Percentiles rank a stretch among this genome's conserved stretches.
These are phyloP conservation scores for Zingel zingel DNA, from an alignment of 2,113 vertebrate species.

Conservation along the genomic window DNA sequence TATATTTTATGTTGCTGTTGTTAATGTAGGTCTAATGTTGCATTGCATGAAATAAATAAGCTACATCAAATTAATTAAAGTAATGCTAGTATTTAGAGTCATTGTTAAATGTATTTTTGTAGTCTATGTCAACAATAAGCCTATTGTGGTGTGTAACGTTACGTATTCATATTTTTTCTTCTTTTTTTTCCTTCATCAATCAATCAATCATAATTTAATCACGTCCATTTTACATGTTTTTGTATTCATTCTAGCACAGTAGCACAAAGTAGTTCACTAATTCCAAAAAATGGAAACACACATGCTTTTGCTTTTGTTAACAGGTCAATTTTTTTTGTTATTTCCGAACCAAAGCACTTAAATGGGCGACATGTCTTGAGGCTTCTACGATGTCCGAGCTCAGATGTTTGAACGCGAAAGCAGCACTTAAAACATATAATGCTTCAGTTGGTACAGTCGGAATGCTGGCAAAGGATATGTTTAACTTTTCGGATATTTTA, in stretches of 20 bases:
- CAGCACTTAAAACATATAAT: slow-evolving; percentile 23
- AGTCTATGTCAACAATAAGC: not conserved
- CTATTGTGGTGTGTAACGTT: not conserved
- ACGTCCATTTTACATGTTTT: not conserved
- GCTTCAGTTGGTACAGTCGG: slow-evolving; percentile 76
- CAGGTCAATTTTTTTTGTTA: slow-evolving; percentile 15
- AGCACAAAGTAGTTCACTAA: not conserved
- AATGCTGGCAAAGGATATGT: slow-evolving; percentile 20
- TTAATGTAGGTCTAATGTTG: not conserved
- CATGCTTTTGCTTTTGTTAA: not conserved
- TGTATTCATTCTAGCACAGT: not conserved
- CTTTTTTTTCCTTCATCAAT: not conserved
- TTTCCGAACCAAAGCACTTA: slow-evolving; percentile 49
- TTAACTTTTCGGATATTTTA: not conserved
- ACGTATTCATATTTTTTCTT: not conserved
- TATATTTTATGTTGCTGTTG: not conserved
- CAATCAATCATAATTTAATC: not conserved
- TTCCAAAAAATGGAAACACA: not conserved
- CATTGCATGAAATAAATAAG: not conserved
- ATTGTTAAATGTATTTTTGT: not conserved
- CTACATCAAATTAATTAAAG: not conserved
- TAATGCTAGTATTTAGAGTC: not conserved
- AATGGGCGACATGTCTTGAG: slow-evolving; percentile 38
- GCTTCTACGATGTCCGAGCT: slow-evolving; percentile 41
- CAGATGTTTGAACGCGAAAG: slow-evolving; percentile 48